Percentiles rank a stretch among this genome's conserved stretches.
Conservation (phyloP, 2,797 vertebrate genomes). For the Rhincodon typus region DNA sequence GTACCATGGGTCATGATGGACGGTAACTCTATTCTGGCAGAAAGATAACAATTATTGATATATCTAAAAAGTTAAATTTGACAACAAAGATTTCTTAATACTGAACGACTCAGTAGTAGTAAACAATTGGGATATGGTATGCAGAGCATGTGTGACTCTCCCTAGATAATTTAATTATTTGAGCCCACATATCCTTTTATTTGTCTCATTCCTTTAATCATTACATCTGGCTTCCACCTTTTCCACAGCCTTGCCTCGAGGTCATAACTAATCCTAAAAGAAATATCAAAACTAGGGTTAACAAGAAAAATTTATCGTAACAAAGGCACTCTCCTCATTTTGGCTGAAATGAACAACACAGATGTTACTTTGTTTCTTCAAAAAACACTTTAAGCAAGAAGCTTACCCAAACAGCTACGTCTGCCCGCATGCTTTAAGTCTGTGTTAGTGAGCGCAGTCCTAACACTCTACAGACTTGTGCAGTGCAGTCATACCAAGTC, state of each 20-base stretch:
- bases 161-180: background rate
- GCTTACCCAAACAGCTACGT: background rate
- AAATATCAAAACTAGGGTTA: background rate
- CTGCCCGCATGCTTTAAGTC: background rate
- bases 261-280: background rate
- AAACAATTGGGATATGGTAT: background rate
- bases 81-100: background rate
- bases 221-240: constrained; percentile 29
- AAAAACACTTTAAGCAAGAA: background rate
- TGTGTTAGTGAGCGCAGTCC: background rate
- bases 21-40: background rate
- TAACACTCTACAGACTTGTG: background rate
- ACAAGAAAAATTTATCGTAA: background rate
- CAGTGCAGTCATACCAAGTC: background rate
- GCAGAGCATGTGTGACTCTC: background rate
- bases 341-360: background rate
- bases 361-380: background rate
- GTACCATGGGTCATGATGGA: background rate
- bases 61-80: background rate
- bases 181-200: background rate
- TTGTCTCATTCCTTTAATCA: background rate
- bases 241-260: background rate
- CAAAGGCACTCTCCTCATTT: background rate
- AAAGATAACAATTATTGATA: background rate
- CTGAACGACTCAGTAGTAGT: background rate